Percentiles rank a stretch among this genome's conserved stretches.
These are phyloP conservation scores for Artibeus lituratus DNA, from an alignment of 2,797 vertebrate genomes.

Conservation along the genomic window DNA sequence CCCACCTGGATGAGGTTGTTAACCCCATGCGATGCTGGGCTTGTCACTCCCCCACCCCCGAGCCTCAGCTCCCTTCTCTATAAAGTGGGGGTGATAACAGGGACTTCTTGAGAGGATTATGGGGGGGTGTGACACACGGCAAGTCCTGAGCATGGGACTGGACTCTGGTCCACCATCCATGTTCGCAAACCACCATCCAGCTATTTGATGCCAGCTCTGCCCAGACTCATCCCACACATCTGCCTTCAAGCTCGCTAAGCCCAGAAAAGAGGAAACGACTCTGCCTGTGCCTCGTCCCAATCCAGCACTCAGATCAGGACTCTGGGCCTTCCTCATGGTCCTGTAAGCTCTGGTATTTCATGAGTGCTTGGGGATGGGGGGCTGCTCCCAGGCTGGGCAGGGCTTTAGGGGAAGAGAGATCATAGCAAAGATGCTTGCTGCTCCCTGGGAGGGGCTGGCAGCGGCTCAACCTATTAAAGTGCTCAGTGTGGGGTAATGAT, in stretches of 20 bases:
- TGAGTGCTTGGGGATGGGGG: neutral
- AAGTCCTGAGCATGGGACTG: neutral
- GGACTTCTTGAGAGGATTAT: neutral
- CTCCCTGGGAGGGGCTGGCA: neutral
- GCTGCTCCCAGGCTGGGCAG: neutral
- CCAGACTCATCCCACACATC: neutral
- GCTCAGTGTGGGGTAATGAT: neutral
- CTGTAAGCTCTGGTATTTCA: neutral
- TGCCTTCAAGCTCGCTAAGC: neutral
- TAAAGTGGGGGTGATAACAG: neutral
- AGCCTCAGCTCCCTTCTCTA: neutral
- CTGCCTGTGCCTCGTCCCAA: neutral
- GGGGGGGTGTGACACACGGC: rapidly evolving
- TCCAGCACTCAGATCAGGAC: neutral
- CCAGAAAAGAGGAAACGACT: neutral
- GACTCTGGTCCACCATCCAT: neutral
- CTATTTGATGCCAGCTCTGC: neutral
- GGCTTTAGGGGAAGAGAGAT: neutral
- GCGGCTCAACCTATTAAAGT: neutral
- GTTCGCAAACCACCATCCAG: neutral
- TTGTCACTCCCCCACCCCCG: neutral
- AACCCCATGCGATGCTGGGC: neutral
- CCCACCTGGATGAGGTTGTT: neutral
- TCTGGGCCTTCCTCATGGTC: neutral
- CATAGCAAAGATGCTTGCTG: neutral